Evolutionary conservation across 2,797 vertebrate species (phyloP).

Genomic region (Bryconaethiops microstoma): DNA sequence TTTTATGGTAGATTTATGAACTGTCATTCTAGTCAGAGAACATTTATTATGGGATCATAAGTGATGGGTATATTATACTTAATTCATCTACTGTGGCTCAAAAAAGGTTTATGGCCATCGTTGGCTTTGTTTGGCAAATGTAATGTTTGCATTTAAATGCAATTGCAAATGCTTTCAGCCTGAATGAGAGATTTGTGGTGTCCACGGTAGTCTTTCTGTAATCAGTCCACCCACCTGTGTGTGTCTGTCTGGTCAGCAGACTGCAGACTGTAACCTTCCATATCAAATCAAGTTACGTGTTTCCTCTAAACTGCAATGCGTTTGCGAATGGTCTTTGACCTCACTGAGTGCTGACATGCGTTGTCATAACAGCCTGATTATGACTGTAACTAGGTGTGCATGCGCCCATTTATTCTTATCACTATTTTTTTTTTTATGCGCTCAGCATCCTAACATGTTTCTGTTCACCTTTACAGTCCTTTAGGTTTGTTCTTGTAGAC

Average conservation of each 20-base stretch:
- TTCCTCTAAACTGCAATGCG: background rate
- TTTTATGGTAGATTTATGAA: background rate
- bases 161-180: conserved; percentile 62
- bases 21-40: background rate
- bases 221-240: background rate
- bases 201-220: conserved; percentile 1
- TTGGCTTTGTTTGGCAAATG: conserved; percentile 76
- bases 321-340: conserved; percentile 39
- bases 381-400: conserved; percentile 6
- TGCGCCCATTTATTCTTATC: conserved; percentile 20
- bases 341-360: conserved; percentile 23
- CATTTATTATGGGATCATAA: background rate
- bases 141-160: conserved; percentile 42
- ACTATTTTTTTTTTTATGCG: background rate
- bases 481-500: background rate
- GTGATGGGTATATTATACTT: background rate
- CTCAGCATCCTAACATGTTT: conserved; percentile 19
- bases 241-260: conserved; percentile 2
- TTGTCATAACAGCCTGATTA: conserved; percentile 27
- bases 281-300: background rate
- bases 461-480: conserved; percentile 4
- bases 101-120: background rate
- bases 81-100: background rate
- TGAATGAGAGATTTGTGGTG: background rate
- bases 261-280: conserved; percentile 11